Evolutionary conservation across 2,888 invertebrate genomes (phyloP), one percentile per base, ranked within the genome.

Genomic region (Acronicta alni): DNA sequence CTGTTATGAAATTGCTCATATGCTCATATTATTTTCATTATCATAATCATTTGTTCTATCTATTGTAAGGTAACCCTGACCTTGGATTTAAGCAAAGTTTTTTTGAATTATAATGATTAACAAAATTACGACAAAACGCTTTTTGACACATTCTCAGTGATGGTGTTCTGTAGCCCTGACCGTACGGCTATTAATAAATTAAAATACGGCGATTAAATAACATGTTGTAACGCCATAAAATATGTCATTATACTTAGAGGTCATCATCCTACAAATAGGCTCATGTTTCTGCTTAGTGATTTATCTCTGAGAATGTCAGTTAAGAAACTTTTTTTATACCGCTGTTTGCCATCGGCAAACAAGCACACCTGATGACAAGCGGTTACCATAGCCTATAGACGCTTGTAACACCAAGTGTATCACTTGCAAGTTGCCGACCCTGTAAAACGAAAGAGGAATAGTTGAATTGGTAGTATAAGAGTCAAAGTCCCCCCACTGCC

Each of bases 201-300:
- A n/a, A n/a, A n/a, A n/a, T n/a, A n/a, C n/a, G n/a, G n/a, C 12
- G 30, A n/a, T 42, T 46, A 35, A 35, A 35, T 35, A n/a, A 54
- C 23, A 38, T n/a, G 16, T 20, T 3, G 17, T 46, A 20, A 41
- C 38, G 20, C 18, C 10, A 67, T 26, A 53, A 38, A 58, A 67
- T 43, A 43, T 61, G 45, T 51, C 48, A 67, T 43, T 38, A 30
- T 32, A 5, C 9, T 20, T 4, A 20, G 20, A 61, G 66, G 54
- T 55, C 68, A 67, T 12, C 32, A 46, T 60, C 35, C 37, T 39
- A 59, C 18, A 44, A 57, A 59, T 35, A 9, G 32, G 26, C 16
- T 14, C n/a, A 44, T 37, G 35, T 23, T 37, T 66, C 10, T 57
- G 14, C n/a, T 2, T 26, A 43, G 16, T 57, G 16, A 55, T 54